These are phyloP conservation scores for Brachionus plicatilis DNA, from an alignment of 1,140 invertebrate genomes.

Conservation along the genomic window DNA sequence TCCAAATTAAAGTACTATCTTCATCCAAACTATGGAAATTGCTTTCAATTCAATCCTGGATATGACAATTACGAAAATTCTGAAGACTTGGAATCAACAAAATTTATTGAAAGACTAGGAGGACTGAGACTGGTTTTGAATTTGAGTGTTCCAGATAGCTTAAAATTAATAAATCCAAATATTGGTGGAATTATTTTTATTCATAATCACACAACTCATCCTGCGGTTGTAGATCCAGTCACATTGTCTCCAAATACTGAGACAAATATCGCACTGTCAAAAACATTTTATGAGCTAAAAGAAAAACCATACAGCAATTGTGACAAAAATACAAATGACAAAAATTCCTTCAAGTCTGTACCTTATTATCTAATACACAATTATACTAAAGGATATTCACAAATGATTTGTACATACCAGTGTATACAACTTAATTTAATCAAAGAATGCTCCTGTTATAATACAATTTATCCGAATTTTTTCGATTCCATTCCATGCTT, in stretches of 20 bases:
- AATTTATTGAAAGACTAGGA: background rate
- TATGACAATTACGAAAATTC: background rate
- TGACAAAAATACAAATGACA: background rate
- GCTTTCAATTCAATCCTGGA: slow-evolving; percentile 1
- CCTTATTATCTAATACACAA: background rate
- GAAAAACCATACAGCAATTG: background rate
- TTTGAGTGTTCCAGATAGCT: background rate
- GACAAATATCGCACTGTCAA: background rate
- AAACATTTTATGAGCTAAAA: background rate
- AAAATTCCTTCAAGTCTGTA: background rate
- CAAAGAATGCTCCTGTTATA: background rate
- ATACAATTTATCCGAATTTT: background rate
- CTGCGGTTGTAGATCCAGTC: background rate
- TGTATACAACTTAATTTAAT: background rate
- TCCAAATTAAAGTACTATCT: background rate
- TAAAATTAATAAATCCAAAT: background rate
- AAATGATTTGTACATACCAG: background rate
- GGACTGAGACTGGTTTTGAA: background rate
- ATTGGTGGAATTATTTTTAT: background rate
- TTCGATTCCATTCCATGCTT: background rate
- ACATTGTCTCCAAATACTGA: background rate
- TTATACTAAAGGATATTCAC: background rate
- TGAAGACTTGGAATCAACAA: background rate
- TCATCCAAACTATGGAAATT: slow-evolving; percentile 11
- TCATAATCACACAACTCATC: background rate